Percentiles rank a stretch among this genome's conserved stretches.
These are phyloP conservation scores for Anguilla megastoma DNA, from an alignment of 2,797 vertebrate species.

Conservation along the genomic window DNA sequence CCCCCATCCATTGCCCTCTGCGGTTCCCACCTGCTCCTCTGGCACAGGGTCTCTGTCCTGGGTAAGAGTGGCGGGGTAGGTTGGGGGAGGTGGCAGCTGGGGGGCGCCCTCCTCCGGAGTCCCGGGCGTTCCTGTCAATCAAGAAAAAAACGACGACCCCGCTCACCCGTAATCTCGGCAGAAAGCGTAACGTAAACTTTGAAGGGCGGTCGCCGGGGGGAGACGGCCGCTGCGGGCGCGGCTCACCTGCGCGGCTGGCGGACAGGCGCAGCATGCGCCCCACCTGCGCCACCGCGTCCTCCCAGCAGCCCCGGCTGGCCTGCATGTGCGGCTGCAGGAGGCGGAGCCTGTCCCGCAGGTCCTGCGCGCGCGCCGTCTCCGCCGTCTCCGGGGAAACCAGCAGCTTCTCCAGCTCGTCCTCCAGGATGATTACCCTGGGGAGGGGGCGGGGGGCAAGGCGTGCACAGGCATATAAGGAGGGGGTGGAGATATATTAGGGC, in stretches of 20 bases:
- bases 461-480: not conserved
- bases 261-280: constrained; percentile 85
- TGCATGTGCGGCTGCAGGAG: constrained; percentile 94
- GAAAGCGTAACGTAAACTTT: not conserved
- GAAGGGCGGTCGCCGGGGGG: too few relatives aligned
- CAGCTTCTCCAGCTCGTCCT: constrained; percentile 96
- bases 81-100: constrained; percentile 60
- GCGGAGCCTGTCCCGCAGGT: constrained; percentile 84
- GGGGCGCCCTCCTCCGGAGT: constrained; percentile 68
- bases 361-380: constrained; percentile 77
- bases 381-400: constrained; percentile 82
- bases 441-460: too few relatives aligned
- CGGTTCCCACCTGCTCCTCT: constrained; percentile 83
- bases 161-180: not conserved
- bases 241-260: constrained; percentile 77
- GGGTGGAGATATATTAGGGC: too few relatives aligned
- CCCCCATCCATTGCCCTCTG: not conserved
- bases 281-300: constrained; percentile 89
- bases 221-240: too few relatives aligned
- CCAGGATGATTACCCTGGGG: constrained; percentile 91
- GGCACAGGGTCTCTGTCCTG: constrained; percentile 92
- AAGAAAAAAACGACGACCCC: not conserved
- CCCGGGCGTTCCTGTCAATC: constrained; percentile 72
- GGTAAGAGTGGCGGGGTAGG: constrained; percentile 78
- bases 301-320: constrained; percentile 94